phyloP scores from a whole-genome alignment of 2,797 vertebrate genomes.

The Semotilus atromaculatus region DNA sequence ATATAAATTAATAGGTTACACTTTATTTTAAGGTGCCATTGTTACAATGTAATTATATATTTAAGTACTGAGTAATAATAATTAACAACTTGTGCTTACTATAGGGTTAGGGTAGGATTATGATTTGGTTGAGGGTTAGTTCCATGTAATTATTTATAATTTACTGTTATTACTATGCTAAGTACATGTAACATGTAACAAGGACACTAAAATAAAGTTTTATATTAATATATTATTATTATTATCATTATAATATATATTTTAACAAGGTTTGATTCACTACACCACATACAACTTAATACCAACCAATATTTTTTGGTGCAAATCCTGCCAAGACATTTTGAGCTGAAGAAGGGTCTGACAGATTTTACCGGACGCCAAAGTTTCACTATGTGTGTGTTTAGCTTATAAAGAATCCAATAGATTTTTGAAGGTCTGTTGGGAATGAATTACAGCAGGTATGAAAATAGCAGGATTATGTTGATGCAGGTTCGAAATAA shows the following conservation, averaged over 20 bases:
- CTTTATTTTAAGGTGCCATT: no score
- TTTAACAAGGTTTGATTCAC: not conserved
- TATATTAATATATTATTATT: not conserved
- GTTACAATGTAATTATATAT: no score
- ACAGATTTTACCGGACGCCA: not conserved
- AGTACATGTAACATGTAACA: no score
- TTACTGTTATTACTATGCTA: no score
- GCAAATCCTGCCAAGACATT: not conserved
- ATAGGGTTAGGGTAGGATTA: no score
- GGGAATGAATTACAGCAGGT: conserved; percentile 39
- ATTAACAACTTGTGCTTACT: no score
- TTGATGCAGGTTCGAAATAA: conserved; percentile 51
- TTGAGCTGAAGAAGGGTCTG: not conserved
- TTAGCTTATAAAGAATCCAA: conserved; percentile 8
- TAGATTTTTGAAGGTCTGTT: conserved; percentile 1
- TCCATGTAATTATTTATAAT: no score
- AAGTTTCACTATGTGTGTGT: not conserved
- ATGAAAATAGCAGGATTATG: conserved; percentile 42
- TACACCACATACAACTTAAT: no score
- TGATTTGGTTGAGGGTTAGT: no score
- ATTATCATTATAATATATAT: not conserved
- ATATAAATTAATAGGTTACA: not conserved
- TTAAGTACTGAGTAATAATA: no score
- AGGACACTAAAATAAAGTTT: no score
- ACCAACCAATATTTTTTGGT: not conserved